A percentile compares a stretch with the other conserved stretches of the same genome.
phyloP scores from a whole-genome alignment of 2,113 vertebrate genomes.

The Pterocles orientalis region DNA sequence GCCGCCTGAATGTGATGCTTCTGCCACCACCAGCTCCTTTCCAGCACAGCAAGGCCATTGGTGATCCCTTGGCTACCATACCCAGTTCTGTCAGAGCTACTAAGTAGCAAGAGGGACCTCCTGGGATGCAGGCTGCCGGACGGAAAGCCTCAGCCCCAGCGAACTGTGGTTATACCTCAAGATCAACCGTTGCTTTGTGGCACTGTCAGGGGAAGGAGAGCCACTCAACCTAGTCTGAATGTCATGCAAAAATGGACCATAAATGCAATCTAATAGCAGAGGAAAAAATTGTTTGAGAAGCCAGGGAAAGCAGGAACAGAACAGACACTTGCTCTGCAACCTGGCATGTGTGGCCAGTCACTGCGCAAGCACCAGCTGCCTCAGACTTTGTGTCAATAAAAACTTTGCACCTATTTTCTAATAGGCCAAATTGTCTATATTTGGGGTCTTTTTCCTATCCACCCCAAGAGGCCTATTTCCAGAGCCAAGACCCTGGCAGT shows the following conservation, averaged over 20 bases:
- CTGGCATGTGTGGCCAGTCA: not conserved
- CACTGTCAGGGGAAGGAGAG: not conserved
- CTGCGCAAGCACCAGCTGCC: not conserved
- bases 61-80: not conserved
- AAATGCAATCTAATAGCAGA: not conserved
- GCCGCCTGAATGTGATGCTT: not conserved
- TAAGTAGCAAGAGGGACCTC: not conserved
- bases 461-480: not conserved
- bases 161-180: not conserved
- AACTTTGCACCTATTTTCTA: not conserved
- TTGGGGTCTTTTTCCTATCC: rapidly evolving
- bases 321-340: not conserved
- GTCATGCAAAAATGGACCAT: not conserved
- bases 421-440: not conserved
- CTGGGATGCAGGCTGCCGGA: not conserved
- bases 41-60: slow-evolving; percentile 8
- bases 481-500: not conserved
- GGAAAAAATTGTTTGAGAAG: not conserved
- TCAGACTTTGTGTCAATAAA: not conserved
- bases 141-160: not conserved
- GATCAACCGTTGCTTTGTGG: not conserved
- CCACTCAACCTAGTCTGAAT: not conserved
- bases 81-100: not conserved
- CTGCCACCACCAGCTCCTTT: slow-evolving; percentile 22
- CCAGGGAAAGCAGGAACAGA: not conserved